Base-by-base conservation (phyloP, 2,888 invertebrate genomes). In the Scelioninae gen. 2 region DNA sequence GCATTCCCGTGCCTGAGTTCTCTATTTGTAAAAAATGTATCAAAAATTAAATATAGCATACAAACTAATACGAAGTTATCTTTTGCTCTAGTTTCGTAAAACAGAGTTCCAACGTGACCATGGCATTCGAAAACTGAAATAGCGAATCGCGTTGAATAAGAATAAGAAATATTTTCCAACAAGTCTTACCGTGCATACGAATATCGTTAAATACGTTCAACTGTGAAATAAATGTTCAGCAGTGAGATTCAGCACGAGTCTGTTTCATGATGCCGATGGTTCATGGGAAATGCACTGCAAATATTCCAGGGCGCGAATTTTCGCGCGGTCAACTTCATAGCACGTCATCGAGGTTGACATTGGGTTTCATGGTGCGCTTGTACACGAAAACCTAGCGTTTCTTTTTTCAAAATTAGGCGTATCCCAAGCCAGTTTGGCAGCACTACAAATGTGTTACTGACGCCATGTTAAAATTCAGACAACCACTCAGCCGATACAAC, bases 371-470 rank as follows among this genome's bases (percentile, higher is more conserved):
- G 28, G 5, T 3, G n/a, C 15, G 10, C 31, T 16, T n/a, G 10
- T 16, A 50, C 35, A 28, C 22, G 57, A 76, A 68, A 77, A 39
- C 39, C 6, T n/a, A 6, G 9, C n/a, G 22, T 33, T n/a, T 13
- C 35, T 25, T 28, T 61, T 48, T 63, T 70, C 39, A 13, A 63
- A 63, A 78, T 80, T 80, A 81, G 82, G 82, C 81, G 80, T 81
- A 80, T 80, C 82, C 83, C 80, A 80, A 78, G 76, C 78, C 74
- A 73, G 75, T 78, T 80, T 82, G 82, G 82, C 82, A 83, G 81
- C 64, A 63, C 39, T 65, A 63, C 75, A 73, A 80, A 79, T 78
- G 80, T 79, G 75, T 78, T 78, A 80, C 76, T 57, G 79, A 78
- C 81, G 82, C 82, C 82, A 83, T 83, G 73, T 83, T 82, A 77